Evolutionary conservation across 2,113 vertebrate species (phyloP).

Genomic region (Alosa alosa): DNA sequence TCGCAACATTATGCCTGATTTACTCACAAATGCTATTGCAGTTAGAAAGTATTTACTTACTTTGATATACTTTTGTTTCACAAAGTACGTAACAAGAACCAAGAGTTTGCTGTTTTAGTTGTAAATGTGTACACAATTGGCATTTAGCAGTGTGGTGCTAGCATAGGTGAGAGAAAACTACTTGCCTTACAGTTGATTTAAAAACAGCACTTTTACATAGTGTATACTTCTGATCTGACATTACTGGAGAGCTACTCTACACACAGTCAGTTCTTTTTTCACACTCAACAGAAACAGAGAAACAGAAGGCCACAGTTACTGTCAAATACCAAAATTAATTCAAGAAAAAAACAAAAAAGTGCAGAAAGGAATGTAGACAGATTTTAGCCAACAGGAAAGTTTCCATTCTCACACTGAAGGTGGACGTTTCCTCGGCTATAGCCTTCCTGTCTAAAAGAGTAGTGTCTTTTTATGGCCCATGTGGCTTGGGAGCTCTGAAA

Average conservation of each 20-base stretch:
- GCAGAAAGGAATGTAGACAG: background rate
- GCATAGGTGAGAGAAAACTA: background rate
- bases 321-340: background rate
- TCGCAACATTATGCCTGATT: background rate
- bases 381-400: background rate
- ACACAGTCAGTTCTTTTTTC: background rate
- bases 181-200: background rate
- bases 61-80: background rate
- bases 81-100: background rate
- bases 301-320: background rate
- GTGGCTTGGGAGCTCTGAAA: slow-evolving; percentile 46
- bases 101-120: background rate
- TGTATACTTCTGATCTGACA: background rate
- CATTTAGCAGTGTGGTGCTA: background rate
- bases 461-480: slow-evolving; percentile 40
- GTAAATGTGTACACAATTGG: background rate
- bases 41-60: background rate
- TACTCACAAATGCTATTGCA: background rate
- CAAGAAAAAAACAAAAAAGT: background rate
- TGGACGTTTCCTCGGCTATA: slow-evolving; percentile 18
- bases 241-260: background rate
- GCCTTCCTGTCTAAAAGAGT: slow-evolving; percentile 41
- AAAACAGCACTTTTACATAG: background rate
- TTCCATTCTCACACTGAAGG: background rate
- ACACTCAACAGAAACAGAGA: background rate